These are phyloP conservation scores for Corynorhinus townsendii DNA, from an alignment of 2,113 vertebrate species.

Conservation along the genomic window DNA sequence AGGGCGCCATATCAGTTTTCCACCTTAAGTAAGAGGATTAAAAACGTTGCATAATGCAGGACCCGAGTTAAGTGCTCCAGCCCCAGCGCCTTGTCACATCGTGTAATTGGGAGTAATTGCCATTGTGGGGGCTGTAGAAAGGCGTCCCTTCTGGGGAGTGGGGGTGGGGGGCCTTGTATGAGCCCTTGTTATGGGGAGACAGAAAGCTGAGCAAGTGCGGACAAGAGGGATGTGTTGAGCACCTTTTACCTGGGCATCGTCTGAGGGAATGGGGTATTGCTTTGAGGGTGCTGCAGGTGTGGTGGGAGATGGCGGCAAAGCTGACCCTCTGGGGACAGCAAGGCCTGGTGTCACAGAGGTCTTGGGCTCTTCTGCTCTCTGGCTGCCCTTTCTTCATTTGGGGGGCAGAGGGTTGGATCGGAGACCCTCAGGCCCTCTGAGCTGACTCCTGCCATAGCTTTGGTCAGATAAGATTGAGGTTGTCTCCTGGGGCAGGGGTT, in stretches of 20 bases:
- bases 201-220: background rate
- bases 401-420: background rate
- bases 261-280: background rate
- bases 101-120: constrained; percentile 81
- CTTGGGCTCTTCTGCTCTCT: background rate
- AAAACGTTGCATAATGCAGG: constrained; percentile 72
- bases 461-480: background rate
- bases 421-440: background rate
- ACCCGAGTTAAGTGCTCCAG: constrained; percentile 76
- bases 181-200: constrained; percentile 27
- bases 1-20: constrained; percentile 74
- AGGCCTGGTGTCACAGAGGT: background rate
- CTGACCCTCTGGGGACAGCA: background rate
- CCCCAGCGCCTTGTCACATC: constrained; percentile 77
- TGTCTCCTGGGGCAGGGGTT: background rate
- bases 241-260: background rate
- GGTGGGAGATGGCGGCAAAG: background rate
- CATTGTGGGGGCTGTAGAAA: constrained; percentile 72
- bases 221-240: background rate
- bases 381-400: background rate
- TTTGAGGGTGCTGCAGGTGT: background rate
- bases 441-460: background rate
- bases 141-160: constrained; percentile 34
- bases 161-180: constrained; percentile 56
- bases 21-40: constrained; percentile 80